These are phyloP conservation scores for Psilopsiagon aymara DNA, from an alignment of 2,113 vertebrate species.

Conservation along the genomic window DNA sequence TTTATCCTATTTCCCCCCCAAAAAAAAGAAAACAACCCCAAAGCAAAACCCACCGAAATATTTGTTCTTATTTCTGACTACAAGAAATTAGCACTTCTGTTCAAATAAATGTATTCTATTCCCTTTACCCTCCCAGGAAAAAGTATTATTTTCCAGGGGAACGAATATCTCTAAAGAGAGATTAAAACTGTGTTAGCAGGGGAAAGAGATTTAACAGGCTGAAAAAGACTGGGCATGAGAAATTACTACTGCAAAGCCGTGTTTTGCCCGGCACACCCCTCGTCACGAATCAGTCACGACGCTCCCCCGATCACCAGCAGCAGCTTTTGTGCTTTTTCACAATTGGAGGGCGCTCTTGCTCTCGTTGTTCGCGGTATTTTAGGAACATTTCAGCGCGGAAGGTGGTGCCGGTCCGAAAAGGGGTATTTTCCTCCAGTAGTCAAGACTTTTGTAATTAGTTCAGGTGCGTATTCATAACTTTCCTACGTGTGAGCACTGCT, in stretches of 20 bases:
- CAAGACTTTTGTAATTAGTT: background rate
- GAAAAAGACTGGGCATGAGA: background rate
- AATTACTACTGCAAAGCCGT: background rate
- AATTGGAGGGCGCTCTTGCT: background rate
- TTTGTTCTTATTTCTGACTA: background rate
- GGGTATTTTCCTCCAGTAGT: accelerated
- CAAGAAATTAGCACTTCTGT: background rate
- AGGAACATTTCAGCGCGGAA: background rate
- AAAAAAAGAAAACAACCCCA: background rate
- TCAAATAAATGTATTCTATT: background rate
- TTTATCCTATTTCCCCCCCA: background rate
- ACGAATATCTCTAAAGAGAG: background rate
- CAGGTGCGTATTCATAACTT: background rate
- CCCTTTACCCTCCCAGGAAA: background rate
- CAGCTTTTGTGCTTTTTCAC: background rate
- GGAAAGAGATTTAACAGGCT: background rate
- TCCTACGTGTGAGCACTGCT: background rate
- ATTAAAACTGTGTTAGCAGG: background rate
- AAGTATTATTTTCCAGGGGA: background rate
- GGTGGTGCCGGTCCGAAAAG: background rate
- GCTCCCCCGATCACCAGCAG: background rate
- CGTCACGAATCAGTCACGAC: background rate
- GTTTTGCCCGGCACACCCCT: background rate
- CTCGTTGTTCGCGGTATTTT: background rate
- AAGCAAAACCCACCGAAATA: background rate